Base-by-base conservation (phyloP, 2,888 invertebrate genomes). In the Drosophila cracens region DNA sequence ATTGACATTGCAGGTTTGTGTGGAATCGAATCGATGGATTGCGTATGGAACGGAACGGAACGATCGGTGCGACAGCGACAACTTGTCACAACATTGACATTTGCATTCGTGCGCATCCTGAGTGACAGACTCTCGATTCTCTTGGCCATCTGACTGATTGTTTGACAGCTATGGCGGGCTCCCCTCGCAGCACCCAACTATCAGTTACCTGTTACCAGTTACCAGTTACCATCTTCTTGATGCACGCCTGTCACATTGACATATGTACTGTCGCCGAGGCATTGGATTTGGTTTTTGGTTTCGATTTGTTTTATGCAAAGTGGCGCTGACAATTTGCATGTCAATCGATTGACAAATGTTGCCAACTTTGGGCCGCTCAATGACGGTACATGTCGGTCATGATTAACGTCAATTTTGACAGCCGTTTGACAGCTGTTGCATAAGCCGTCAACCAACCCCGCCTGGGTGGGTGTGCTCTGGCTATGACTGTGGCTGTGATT, bases 291-390 rank as follows among this genome's bases (percentile, higher is more conserved):
- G 38, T 36, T 54, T 60, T 48, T 43, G 43, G 29, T 61, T 56
- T 48, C 56, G 49, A 36, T 54, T 57, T 40, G 66, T 64, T 69
- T 68, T 64, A 81, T 82, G 82, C 74, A 81, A 83, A 87, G 82
- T 85, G 88, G 83, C 84, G 89, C 89, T 84, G 89, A 81, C 85
- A 87, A 85, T 85, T 85, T 85, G 85, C 85, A 85, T 85, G 89
- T 87, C 88, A 84, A 87, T 89, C 85, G 87, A 66, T 87, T 89
- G 85, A 85, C 85, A 85, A 85, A 85, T 85, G 89, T 84, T 89
- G 89, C 85, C 87, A 89, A 85, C 87, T 89, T 85, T 89, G 89
- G 85, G 27, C 62, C 63, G 61, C 60, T 89, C 89, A 85, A 81
- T 89, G 84, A 74, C 87, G 85, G 54, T 52, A 48, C 68, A 77